Evolutionary conservation across 2,113 vertebrate genomes (phyloP).

Genomic region (Chlamydotis undulata): DNA sequence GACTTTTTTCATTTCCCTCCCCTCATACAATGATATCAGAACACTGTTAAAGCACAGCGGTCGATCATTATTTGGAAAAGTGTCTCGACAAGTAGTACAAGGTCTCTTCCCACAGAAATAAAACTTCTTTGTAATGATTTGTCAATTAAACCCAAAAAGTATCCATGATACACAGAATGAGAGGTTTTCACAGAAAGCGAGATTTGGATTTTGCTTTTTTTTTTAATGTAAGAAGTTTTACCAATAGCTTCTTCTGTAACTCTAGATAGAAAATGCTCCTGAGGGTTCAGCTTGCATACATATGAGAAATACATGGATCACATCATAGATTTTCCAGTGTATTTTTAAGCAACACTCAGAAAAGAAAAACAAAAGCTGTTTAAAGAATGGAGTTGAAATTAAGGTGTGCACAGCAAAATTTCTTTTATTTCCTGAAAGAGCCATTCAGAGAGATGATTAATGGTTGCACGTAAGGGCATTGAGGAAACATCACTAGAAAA

Average conservation of each 20-base stretch:
- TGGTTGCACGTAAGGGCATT: neutral
- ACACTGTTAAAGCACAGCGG: neutral
- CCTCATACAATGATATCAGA: neutral
- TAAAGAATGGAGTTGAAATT: neutral
- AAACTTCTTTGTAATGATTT: neutral
- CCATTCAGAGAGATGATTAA: slow-evolving; percentile 37
- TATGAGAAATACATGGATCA: neutral
- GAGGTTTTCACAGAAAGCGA: neutral
- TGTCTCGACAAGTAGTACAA: neutral
- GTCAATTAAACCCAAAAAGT: neutral
- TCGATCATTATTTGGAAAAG: neutral
- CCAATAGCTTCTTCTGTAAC: neutral
- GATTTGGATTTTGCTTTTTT: fast-evolving
- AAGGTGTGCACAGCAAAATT: neutral
- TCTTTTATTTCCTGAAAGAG: neutral
- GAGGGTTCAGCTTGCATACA: neutral
- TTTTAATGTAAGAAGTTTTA: neutral
- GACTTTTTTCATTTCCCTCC: neutral
- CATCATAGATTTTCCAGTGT: neutral
- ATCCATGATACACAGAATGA: neutral
- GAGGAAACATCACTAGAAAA: slow-evolving; percentile 30
- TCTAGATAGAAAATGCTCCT: neutral
- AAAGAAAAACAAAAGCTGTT: slow-evolving; percentile 10
- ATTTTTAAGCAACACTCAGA: neutral
- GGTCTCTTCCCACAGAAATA: neutral